These are phyloP conservation scores for Spisula subtruncata DNA, from an alignment of 2,888 invertebrate species.

Conservation along the genomic window DNA sequence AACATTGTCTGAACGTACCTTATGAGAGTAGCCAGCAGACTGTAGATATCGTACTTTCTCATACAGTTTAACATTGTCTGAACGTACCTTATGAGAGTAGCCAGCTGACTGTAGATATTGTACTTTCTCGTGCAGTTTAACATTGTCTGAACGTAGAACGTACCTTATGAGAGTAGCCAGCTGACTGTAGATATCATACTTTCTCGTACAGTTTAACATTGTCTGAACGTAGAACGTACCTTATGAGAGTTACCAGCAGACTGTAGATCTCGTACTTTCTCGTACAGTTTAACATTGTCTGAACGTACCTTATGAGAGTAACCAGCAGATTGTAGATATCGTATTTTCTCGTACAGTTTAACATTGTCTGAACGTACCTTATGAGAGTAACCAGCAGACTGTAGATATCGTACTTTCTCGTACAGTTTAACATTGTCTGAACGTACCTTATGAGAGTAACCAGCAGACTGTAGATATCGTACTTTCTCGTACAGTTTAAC, in stretches of 20 bases:
- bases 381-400: too few relatives aligned
- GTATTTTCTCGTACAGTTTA: too few relatives aligned
- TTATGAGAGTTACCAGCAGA: too few relatives aligned
- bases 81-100: conserved; percentile 88
- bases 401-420: too few relatives aligned
- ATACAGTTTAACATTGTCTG: conserved; percentile 89
- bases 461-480: conserved; percentile 88
- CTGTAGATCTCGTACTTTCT: too few relatives aligned
- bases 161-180: too few relatives aligned
- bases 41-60: conserved; percentile 89
- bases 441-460: conserved; percentile 80
- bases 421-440: too few relatives aligned
- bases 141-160: conserved; percentile 89
- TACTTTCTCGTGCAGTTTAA: conserved; percentile 89
- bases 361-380: too few relatives aligned
- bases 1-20: too few relatives aligned
- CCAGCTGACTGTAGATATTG: conserved; percentile 88
- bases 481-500: conserved; percentile 89
- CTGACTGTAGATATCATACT: conserved; percentile 89
- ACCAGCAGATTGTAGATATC: too few relatives aligned
- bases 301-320: too few relatives aligned
- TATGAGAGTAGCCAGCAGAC: conserved; percentile 85
- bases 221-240: conserved; percentile 88
- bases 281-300: too few relatives aligned
- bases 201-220: conserved; percentile 89